phyloP scores from a whole-genome alignment of 2,797 vertebrate species.

The Galaxias olidus region DNA sequence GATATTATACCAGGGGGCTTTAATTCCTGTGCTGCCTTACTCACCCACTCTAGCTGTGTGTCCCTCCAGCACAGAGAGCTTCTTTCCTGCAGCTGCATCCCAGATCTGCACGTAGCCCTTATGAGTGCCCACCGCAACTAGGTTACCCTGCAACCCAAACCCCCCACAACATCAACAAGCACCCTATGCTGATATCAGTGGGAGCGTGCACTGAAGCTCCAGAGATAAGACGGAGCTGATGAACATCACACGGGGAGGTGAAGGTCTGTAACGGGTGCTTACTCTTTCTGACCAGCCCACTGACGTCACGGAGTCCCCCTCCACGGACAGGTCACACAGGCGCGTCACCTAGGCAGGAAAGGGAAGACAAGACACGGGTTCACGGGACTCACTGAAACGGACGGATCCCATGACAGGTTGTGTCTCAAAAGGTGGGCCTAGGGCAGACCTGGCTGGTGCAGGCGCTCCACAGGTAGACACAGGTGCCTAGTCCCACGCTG shows the following conservation, averaged over 20 bases:
- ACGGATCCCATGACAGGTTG: too few relatives aligned
- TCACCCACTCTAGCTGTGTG: conserved; percentile 97
- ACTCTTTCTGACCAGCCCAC: conserved; percentile 99
- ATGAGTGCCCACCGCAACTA: conserved; percentile 83
- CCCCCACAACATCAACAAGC: neutral
- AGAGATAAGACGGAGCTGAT: neutral
- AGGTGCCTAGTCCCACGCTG: conserved; percentile 96
- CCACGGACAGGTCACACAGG: conserved; percentile 95
- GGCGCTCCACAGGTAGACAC: conserved; percentile 98
- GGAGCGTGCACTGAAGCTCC: neutral
- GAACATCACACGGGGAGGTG: neutral
- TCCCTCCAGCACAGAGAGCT: conserved; percentile 91
- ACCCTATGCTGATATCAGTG: neutral
- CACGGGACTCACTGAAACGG: too few relatives aligned
- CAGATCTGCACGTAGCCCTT: conserved; percentile 91
- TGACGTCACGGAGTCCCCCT: conserved; percentile 96
- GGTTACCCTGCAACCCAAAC: conserved; percentile 66
- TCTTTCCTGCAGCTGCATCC: conserved; percentile 97
- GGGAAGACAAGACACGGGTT: too few relatives aligned
- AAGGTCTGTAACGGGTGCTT: conserved; percentile 45
- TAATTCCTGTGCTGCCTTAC: conserved; percentile 37
- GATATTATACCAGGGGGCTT: too few relatives aligned
- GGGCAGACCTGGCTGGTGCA: conserved; percentile 93
- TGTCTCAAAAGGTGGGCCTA: too few relatives aligned
- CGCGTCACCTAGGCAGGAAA: conserved; percentile 83